Evolutionary conservation across 2,888 invertebrate genomes (phyloP).

Genomic region (Gibbula magus): DNA sequence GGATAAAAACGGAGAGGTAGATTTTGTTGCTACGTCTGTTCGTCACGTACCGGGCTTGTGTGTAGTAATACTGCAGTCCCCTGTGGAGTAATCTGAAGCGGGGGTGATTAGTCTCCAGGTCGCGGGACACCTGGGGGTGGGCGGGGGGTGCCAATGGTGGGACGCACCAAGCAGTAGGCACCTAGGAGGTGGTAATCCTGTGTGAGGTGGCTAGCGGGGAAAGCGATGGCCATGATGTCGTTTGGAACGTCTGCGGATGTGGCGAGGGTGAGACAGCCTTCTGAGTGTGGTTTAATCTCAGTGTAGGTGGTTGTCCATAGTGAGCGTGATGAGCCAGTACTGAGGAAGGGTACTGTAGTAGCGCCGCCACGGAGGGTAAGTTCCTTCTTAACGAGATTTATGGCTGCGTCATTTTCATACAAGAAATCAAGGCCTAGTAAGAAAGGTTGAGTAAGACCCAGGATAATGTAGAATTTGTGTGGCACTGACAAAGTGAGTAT

Average conservation of each 20-base stretch:
- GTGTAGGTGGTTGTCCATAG: neutral
- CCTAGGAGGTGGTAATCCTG: neutral
- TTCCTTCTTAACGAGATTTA: constrained; percentile 32
- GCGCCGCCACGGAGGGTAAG: neutral
- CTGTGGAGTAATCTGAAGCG: no score
- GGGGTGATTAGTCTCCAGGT: no score
- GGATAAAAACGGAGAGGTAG: no score
- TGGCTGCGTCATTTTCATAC: constrained; percentile 29
- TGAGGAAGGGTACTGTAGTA: neutral
- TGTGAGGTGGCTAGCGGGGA: neutral
- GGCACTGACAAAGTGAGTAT: neutral
- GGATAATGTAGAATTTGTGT: constrained; percentile 25
- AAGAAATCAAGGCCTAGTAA: constrained; percentile 43
- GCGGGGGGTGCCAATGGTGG: neutral
- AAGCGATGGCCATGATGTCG: neutral
- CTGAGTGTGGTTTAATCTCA: neutral
- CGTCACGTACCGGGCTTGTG: no score
- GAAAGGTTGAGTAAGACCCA: neutral
- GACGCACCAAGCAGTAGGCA: neutral
- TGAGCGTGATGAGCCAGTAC: neutral
- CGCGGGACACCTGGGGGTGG: no score
- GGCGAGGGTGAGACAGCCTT: neutral
- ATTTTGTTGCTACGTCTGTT: no score
- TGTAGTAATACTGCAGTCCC: no score
- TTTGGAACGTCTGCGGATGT: neutral